A percentile compares a stretch with the other conserved stretches of the same genome.
Conservation (phyloP, 2,113 vertebrate species). For the Montifringilla adamsi region DNA sequence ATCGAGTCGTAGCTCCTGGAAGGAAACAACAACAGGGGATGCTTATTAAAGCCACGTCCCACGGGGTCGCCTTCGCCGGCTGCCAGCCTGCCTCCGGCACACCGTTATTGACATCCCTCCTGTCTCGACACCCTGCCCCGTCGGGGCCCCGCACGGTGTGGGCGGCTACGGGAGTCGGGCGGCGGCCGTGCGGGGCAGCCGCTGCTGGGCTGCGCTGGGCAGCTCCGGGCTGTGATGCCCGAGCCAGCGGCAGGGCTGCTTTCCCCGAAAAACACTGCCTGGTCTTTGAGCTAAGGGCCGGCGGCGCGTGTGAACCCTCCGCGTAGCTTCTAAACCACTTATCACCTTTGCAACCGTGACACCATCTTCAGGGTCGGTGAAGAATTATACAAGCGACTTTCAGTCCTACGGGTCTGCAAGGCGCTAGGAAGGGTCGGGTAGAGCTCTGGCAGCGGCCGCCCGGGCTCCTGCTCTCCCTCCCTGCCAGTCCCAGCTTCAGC, state of each 20-base stretch:
- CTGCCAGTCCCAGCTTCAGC: not conserved
- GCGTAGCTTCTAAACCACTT: not conserved
- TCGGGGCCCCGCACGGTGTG: too few species aligned
- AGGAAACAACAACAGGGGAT: not conserved
- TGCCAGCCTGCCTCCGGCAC: not conserved
- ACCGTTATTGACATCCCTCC: not conserved
- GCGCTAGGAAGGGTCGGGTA: not conserved
- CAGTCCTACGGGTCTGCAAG: not conserved
- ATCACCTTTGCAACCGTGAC: constrained; percentile 5
- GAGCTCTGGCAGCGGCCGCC: not conserved
- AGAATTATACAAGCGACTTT: not conserved
- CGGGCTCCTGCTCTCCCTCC: not conserved
- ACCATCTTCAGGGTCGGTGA: not conserved
- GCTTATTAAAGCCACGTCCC: not conserved
- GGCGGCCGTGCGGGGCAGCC: not conserved
- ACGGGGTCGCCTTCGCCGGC: not conserved
- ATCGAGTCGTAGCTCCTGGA: constrained; percentile 1
- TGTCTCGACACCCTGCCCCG: not conserved
- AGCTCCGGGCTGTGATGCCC: not conserved
- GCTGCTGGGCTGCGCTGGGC: not conserved
- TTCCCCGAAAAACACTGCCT: not conserved
- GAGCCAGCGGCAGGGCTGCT: not conserved
- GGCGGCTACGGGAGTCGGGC: not conserved
- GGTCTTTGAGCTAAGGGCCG: not conserved
- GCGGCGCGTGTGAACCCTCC: not conserved